Base-by-base conservation (phyloP, 2,888 invertebrate species). In the Polymixis flavicincta region DNA sequence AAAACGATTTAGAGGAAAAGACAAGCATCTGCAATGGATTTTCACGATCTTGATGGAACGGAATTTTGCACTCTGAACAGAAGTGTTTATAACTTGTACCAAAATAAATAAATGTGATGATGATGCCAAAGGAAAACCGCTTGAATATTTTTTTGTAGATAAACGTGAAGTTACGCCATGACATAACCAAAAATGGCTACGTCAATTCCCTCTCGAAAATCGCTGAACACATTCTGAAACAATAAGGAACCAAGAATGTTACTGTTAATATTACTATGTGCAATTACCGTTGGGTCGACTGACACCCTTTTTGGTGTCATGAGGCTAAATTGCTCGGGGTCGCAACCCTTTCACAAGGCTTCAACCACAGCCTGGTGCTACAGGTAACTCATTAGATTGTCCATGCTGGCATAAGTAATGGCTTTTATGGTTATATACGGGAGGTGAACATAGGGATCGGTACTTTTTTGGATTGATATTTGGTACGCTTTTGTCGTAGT, bases 321-420 rank as follows among this genome's bases (percentile, higher is more conserved):
- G 37, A 71, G 22, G 71, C 42, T 69, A 66, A 77, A 85, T 83
- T 77, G 72, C 85, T 71, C 25, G n/a, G 54, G 66, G 72, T 72
- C 32, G 60, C 64, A 48, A 85, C 85, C 83, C 85, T 85, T 81
- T 85, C 59, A 76, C 59, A 60, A 22, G 64, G 65, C 32, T 69
- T 60, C 63, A 61, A 83, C 82, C 78, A 64, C 85, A 81, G 64
- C 67, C 48, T 68, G 55, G 72, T 77, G 60, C 73, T 67, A 71
- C 63, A 72, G 85, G 81, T 83, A 76, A 65, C 60, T 69, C 55
- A 76, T 73, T 80, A 83, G 61, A 71, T 70, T 22, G 68, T 19
- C 55, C 55, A 61, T 57, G 37, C 25, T 45, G 28, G 25, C 55
- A 68, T 76, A 72, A 63, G 37, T 84, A 74, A 83, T 61, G 19